A percentile compares a stretch with the other conserved stretches of the same genome.
Conservation (phyloP, 1,140 invertebrate species). For the Pogonomyrmex californicus region DNA sequence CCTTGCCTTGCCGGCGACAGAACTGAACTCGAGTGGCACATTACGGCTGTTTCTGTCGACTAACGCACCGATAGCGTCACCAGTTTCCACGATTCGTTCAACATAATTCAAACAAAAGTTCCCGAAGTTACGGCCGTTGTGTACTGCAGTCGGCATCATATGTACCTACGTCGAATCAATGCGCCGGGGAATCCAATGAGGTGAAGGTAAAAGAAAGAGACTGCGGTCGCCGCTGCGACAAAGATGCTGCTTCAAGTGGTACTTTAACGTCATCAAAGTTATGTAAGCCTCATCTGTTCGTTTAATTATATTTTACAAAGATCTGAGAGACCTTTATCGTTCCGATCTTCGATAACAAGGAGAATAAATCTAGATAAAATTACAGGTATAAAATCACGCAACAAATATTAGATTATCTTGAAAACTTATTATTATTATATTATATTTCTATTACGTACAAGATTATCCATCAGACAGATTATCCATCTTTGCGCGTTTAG, state of each 20-base stretch:
- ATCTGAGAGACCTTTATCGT: neutral
- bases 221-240: neutral
- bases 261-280: conserved; percentile 15
- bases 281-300: neutral
- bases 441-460: neutral
- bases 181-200: conserved; percentile 50
- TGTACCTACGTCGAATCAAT: conserved; percentile 54
- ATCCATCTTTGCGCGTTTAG: neutral
- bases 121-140: conserved; percentile 69
- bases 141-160: conserved; percentile 51
- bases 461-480: neutral
- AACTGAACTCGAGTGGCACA: conserved; percentile 62
- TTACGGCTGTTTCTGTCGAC: conserved; percentile 60
- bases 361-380: neutral
- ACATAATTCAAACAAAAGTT: conserved; percentile 75
- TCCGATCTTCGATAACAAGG: neutral
- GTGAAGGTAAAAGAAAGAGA: conserved; percentile 46
- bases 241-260: conserved; percentile 20
- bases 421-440: neutral
- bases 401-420: neutral
- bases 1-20: conserved; percentile 47
- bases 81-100: conserved; percentile 74
- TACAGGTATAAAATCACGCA: neutral
- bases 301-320: neutral
- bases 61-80: conserved; percentile 75